Base-by-base conservation (phyloP, 2,797 vertebrate species). In the Mycteria americana region DNA sequence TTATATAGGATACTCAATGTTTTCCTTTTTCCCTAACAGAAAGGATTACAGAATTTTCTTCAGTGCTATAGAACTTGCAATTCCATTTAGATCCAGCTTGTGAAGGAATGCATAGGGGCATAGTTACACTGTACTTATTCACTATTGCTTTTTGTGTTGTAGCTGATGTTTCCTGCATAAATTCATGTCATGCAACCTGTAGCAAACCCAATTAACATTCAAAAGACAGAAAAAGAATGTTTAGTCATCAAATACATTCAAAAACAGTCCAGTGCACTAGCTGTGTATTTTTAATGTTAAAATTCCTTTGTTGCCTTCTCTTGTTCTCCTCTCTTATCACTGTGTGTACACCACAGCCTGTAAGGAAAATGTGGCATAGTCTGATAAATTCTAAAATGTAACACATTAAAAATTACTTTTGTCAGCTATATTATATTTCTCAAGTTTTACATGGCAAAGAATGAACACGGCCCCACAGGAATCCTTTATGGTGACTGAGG, bases 91-190 rank as follows among this genome's bases (percentile, higher is more conserved):
- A 27, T 33, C 11, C 62, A 90, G 37, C 37, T 73, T 73, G 77
- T 60, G 68, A 68, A 72, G 57, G 67, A 87, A 93, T 21, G 54
- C 48, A 53, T 28, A 60, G n/a, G 85, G 56, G 9, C 37, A 81
- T 50, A 81, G 93, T 88, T 75, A 60, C 18, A 30, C 10, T 17
- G 0, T 19, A 19, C 23, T 45, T 45, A 68, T 50, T 89, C 51
- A 18, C 68, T 35, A 37, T 5, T 90, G 35, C 50, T 74, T 67
- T 27, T 45, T 33, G 17, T 84, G 64, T 48, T 54, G 24, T 41
- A 83, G 72, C 37, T 88, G 64, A 90, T 86, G 72, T 78, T 85
- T 90, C 37, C 57, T 51, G 50, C 50, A 92, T 62, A 92, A 93
- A 88, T 72, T 51, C 2, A 11, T 59, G 45, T 72, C 76, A 53